Evolutionary conservation across 2,888 invertebrate species (phyloP), one percentile per base, ranked within the genome.

Genomic region (Tipula helvola): DNA sequence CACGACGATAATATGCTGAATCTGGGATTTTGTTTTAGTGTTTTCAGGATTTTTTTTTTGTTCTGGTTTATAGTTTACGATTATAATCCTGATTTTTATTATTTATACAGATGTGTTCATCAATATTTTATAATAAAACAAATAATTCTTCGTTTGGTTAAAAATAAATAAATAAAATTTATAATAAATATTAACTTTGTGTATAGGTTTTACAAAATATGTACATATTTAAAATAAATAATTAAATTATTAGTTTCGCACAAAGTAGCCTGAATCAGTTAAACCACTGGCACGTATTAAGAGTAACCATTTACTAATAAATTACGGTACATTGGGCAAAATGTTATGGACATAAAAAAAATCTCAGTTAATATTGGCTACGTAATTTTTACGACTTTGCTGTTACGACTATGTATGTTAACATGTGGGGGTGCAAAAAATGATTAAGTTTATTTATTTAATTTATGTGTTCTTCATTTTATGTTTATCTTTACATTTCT

Each of bases 81-180:
- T 71, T 71, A 71, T 71, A 71, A 71, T 71, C 71, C 71, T 71
- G 71, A 71, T 71, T 71, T 71, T 71, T 71, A 71, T 71, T 71
- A 71, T 71, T 28, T 71, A 71, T 10, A 71, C 71, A 71, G 71
- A 71, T 71, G 71, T 28, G 71, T 28, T 71, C 71, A 71, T 18
- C 71, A 71, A 71, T 71, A 71, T 71, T 28, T 71, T 71, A 71
- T 71, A 71, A 71, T 71, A 28, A 71, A 71, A 71, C 10, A 71
- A 71, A 71, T 71, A 71, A 71, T 71, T 71, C 28, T 71, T 71
- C 28, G 71, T 28, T 28, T 71, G 71, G 71, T 71, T 71, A 28
- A 71, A 52, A 52, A 52, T 52, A 52, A 71, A 71, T 18, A 71
- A 71, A 71, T 71, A 71, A 71, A 71, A 57, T 57, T 57, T 71